Evolutionary conservation across 1,140 invertebrate species (phyloP), one percentile per base, ranked within the genome.

Genomic region (Metaphire vulgaris): DNA sequence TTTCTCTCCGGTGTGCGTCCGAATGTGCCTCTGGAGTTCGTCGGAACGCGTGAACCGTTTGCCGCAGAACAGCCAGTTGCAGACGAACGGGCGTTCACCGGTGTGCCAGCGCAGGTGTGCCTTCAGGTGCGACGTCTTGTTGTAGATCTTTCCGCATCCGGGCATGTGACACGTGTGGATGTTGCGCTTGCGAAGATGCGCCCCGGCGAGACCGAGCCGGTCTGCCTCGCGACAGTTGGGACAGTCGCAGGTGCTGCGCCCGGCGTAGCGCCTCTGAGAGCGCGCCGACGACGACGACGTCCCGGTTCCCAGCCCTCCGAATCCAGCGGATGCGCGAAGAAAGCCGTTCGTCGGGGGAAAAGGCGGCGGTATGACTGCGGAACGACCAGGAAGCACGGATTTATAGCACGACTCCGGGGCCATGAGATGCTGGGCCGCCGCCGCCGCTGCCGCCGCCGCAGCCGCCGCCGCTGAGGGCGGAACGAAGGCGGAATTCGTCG

Each of bases 101-200:
- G 84, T 78, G 74, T 85, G 85, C 56, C 85, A 89, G 75, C 90
- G 83, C 1, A 91, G 85, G 84, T 92, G 91, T 6, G 91, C 90
- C 79, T 91, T 90, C 6, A 92, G 85, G 83, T 92, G 91, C 12
- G 90, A 91, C 73, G 90, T 91, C 82, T 92, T 92, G 30, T 90
- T 90, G 83, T 92, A 98, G 72, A 97, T 95, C 88, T 98, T 98
- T 41, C 94, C 93, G 87, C 96, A 98, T 31, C 95, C 95, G 0
- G 94, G 94, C 87, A 98, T 96, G 88, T 98, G 96, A 86, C 96
- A 99, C 68, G 96, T 91, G 84, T 99, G 97, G 81, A 95, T 93
- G 76, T 88, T 88, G 79, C 93, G 92, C 67, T 78, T 78, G 16
- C 77, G 73, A n/a, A 72, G 33, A 34, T 73, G 72, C 2, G 72